Base-by-base conservation (phyloP, 2,797 vertebrate genomes). In the Emydoidea blandingii region DNA sequence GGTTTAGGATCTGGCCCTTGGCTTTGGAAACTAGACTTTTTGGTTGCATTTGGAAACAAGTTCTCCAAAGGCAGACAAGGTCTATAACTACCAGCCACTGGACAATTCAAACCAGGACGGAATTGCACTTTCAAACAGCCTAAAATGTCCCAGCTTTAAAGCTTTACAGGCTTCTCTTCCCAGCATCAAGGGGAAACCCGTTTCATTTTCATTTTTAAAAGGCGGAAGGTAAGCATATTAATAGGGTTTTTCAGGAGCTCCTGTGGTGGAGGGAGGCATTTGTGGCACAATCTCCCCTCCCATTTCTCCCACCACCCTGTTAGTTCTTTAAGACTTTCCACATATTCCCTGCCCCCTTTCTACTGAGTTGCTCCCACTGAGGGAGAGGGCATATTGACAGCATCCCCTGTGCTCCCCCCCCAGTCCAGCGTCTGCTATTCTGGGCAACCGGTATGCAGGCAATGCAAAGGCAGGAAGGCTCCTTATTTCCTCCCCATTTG, bases 131-230 rank as follows among this genome's bases (percentile, higher is more conserved):
- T 52, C 88, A 80, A 65, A 83, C 4, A 88, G 65, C 68, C 90
- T 76, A 88, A 79, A 16, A 31, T 91, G 19, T 37, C 49, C 25
- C 47, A 50, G 78, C 34, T 91, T 94, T 62, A 80, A 89, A 54
- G 7, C 11, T 92, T 92, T 86, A 83, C 2, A 79, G 87, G 79
- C 76, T 85, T 85, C 31, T 90, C 54, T 95, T 89, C 65, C 72
- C 8, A 3, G 54, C 74, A 92, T 74, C 80, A 86, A 96, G 88
- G 81, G 25, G 49, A 94, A 85, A 34, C 25, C 52, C 80, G 50
- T 1, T 72, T 52, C 65, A 56, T 94, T 91, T 87, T 89, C 31
- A 52, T 76, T 88, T 91, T 91, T 72, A 56, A 91, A 27, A 49
- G 81, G 34, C 56, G 53, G 78, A 27, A 83, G 65, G 68, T 88